Evolutionary conservation across 2,888 invertebrate genomes (phyloP).

Genomic region (Eubasilissa splendida): DNA sequence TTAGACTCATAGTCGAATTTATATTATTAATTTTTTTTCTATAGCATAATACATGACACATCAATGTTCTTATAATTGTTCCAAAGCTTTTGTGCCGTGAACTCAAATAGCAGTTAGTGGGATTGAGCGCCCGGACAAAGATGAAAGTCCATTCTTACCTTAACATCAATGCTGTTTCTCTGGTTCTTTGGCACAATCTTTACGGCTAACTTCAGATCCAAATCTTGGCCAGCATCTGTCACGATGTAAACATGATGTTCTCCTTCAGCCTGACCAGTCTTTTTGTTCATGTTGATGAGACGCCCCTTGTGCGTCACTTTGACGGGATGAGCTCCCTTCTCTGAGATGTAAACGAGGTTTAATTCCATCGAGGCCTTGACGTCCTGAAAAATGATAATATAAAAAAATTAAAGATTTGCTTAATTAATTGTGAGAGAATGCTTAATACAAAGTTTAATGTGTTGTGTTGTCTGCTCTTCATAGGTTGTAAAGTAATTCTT

Average conservation of each 20-base stretch:
- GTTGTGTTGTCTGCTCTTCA: too few species aligned
- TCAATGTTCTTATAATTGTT: too few species aligned
- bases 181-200: slow-evolving; percentile 65
- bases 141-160: slow-evolving; percentile 27
- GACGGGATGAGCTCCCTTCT: slow-evolving; percentile 39
- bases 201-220: slow-evolving; percentile 60
- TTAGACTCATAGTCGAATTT: too few species aligned
- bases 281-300: slow-evolving; percentile 63
- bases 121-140: neutral
- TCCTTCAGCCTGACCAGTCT: slow-evolving; percentile 64
- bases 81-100: too few species aligned
- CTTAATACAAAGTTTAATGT: too few species aligned
- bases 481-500: too few species aligned
- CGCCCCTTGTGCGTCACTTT: slow-evolving; percentile 65
- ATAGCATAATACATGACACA: too few species aligned
- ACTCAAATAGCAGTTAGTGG: too few species aligned
- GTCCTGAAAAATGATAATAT: slow-evolving; percentile 8
- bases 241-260: slow-evolving; percentile 65
- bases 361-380: slow-evolving; percentile 7
- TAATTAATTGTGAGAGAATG: too few species aligned
- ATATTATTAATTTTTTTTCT: too few species aligned
- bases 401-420: neutral
- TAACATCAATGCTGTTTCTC: slow-evolving; percentile 58
- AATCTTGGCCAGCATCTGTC: slow-evolving; percentile 63
- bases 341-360: neutral